Percentiles rank a stretch among this genome's conserved stretches.
phyloP scores from a whole-genome alignment of 2,888 invertebrate species.

The Rhagium mordax region DNA sequence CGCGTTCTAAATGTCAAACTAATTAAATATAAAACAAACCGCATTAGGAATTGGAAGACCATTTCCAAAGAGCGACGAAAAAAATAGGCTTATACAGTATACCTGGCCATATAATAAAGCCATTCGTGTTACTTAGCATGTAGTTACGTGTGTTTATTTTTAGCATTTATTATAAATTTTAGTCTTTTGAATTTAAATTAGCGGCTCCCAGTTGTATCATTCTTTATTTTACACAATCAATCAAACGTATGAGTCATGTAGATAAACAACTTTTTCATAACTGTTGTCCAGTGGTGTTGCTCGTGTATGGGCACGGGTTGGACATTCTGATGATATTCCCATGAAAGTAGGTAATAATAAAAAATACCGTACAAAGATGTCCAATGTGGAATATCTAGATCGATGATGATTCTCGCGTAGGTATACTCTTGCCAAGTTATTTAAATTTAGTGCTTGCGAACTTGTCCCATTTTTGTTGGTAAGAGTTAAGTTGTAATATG shows the following conservation, averaged over 20 bases:
- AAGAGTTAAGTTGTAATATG: too few species aligned
- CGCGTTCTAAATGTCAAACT: slow-evolving; percentile 1
- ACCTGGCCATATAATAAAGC: background rate
- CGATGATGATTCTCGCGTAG: background rate
- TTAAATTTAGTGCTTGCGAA: background rate
- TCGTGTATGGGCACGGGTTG: background rate
- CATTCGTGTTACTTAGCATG: slow-evolving; percentile 11
- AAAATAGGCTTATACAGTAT: too few species aligned
- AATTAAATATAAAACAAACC: background rate
- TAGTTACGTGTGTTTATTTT: slow-evolving; percentile 37
- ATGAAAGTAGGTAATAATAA: background rate
- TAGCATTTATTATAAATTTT: slow-evolving; percentile 38
- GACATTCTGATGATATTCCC: background rate
- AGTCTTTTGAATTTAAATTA: slow-evolving; percentile 47
- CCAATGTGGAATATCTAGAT: background rate
- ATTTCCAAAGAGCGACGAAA: too few species aligned
- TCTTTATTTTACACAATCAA: slow-evolving; percentile 50
- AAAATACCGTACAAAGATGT: background rate
- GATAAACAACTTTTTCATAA: slow-evolving; percentile 39
- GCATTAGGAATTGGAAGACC: background rate
- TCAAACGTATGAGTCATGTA: slow-evolving; percentile 39
- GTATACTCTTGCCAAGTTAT: background rate
- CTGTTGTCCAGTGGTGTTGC: slow-evolving; percentile 22
- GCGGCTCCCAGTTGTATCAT: slow-evolving; percentile 52
- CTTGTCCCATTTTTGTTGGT: too few species aligned